A percentile compares a stretch with the other conserved stretches of the same genome.
Evolutionary conservation across 2,113 vertebrate genomes (phyloP).

Genomic region (Naja naja): DNA sequence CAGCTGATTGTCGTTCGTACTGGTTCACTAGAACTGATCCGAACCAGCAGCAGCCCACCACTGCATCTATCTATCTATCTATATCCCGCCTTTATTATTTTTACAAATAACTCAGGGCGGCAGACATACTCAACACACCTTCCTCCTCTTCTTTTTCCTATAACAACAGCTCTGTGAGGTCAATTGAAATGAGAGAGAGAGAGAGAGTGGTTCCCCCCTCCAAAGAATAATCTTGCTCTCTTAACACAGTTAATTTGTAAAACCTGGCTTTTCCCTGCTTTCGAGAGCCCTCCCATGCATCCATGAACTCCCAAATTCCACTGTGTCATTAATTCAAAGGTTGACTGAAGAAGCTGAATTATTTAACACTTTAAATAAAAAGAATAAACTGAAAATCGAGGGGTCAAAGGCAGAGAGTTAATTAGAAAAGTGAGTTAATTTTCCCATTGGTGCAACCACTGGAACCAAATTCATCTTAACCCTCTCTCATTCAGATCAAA

Average conservation of each 20-base stretch:
- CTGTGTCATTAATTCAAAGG: not conserved
- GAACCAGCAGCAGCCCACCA: no score
- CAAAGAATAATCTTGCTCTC: not conserved
- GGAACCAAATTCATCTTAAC: not conserved
- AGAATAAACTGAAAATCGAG: not conserved
- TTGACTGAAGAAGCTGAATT: not conserved
- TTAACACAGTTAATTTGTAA: not conserved
- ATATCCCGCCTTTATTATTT: not conserved
- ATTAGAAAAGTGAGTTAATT: not conserved
- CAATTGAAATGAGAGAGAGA: no score
- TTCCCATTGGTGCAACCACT: not conserved
- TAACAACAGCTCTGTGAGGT: not conserved
- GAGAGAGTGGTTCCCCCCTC: no score
- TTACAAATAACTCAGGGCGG: not conserved
- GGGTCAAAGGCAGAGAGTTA: not conserved
- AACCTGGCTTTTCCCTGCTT: not conserved
- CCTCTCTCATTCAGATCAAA: not conserved
- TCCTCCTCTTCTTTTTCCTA: not conserved
- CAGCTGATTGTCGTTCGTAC: no score
- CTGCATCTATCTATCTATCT: no score
- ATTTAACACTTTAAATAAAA: not conserved
- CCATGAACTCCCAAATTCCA: not conserved
- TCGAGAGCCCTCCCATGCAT: not conserved
- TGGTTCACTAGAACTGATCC: no score
- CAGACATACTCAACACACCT: not conserved